Percentiles rank a stretch among this genome's conserved stretches.
Evolutionary conservation across 2,113 vertebrate genomes (phyloP).

Genomic region (Tringa solitaria): DNA sequence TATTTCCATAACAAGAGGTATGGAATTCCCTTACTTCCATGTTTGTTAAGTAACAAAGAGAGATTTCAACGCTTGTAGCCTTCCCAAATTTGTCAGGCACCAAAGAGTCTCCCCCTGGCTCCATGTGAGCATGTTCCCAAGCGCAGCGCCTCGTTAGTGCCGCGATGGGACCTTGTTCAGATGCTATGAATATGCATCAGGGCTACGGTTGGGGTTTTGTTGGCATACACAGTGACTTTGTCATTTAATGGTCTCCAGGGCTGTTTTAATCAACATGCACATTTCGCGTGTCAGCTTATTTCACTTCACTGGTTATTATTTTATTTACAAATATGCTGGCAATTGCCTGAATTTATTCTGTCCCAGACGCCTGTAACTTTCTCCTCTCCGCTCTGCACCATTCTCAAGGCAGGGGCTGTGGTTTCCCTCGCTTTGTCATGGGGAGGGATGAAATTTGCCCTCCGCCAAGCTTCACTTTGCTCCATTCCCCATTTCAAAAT

Average conservation of each 20-base stretch:
- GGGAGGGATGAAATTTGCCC: neutral
- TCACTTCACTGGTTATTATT: slow-evolving; percentile 44
- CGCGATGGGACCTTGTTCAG: neutral
- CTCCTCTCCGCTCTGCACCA: neutral
- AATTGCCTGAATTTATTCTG: neutral
- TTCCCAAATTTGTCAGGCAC: slow-evolving; percentile 68
- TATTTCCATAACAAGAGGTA: slow-evolving; percentile 68
- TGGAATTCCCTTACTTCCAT: slow-evolving; percentile 64
- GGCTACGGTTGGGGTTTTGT: slow-evolving; percentile 41
- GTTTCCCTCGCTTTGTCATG: neutral
- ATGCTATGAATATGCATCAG: slow-evolving; percentile 68
- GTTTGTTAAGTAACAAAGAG: slow-evolving; percentile 70
- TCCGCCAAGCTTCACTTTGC: neutral
- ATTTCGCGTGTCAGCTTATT: slow-evolving; percentile 22
- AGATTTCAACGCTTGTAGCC: slow-evolving; percentile 58
- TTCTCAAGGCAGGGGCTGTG: neutral
- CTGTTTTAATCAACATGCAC: slow-evolving; percentile 48
- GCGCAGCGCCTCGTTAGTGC: neutral
- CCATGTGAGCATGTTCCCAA: slow-evolving; percentile 48
- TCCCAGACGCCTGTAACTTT: neutral
- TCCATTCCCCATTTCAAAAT: neutral
- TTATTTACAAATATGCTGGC: slow-evolving; percentile 59
- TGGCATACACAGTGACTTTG: slow-evolving; percentile 59
- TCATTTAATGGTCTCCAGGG: slow-evolving; percentile 46
- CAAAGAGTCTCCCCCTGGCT: slow-evolving; percentile 43